Base-by-base conservation (phyloP, 2,113 vertebrate species). In the Steatornis caripensis region DNA sequence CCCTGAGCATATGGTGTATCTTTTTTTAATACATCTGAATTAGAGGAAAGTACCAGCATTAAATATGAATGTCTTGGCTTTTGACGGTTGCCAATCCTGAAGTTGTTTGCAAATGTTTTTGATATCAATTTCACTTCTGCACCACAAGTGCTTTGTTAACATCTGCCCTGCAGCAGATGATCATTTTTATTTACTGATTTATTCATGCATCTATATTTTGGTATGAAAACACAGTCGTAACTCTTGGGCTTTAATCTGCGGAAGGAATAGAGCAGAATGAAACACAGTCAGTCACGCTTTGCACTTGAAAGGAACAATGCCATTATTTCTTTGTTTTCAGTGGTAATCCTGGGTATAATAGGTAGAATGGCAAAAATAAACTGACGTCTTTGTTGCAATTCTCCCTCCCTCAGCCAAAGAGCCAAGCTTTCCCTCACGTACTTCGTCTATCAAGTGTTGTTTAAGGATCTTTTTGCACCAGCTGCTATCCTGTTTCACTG, bases 251-350 rank as follows among this genome's bases (percentile, higher is more conserved):
- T 95, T 96, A 91, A 87, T 96, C 80, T 82, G 75, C 4, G 2
- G 93, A 96, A 95, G 81, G 94, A 95, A 58, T 70, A 84, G 84
- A 90, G 72, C 78, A 82, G 84, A 96, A 90, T 80, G 77, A 95
- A 97, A 87, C 24, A 46, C 94, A 96, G 94, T 85, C 97, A 95
- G 93, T 95, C 93, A 97, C 20, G 55, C 96, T 97, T 97, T 93
- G 75, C 96, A 93, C 62, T 89, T 96, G 83, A 80, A 95, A 94
- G 90, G 90, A 97, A 93, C 90, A 92, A 71, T 1, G 1, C 46
- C 82, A 90, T 90, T 86, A 89, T 97, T 97, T 92, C 78, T 95
- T 97, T 97, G 90, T 95, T 93, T 91, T 97, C 60, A 87, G 68
- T 23, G 3, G 62, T 96, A 88, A 92, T 93, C 96, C 77, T 85